These are phyloP conservation scores for Mimachlamys varia DNA, from an alignment of 2,888 invertebrate genomes.

Conservation along the genomic window DNA sequence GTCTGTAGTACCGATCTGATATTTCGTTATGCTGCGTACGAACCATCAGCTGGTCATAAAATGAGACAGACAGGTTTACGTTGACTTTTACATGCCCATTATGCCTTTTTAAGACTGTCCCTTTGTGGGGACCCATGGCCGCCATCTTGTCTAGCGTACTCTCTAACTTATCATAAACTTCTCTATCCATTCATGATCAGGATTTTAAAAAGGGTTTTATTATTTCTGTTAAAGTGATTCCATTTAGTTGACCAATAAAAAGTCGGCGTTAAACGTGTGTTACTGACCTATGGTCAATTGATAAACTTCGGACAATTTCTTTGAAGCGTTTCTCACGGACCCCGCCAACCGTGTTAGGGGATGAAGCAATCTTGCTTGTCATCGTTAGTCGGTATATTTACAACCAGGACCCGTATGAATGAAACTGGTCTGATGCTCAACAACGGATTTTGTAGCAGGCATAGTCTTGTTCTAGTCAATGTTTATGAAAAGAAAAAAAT, in stretches of 20 bases:
- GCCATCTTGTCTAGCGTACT: background rate
- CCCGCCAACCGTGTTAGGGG: background rate
- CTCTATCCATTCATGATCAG: background rate
- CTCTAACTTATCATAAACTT: background rate
- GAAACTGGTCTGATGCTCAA: no score
- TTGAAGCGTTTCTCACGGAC: background rate
- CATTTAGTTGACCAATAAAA: background rate
- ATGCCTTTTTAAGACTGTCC: background rate
- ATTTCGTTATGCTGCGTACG: background rate
- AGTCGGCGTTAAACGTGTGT: background rate
- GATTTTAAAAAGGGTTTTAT: background rate
- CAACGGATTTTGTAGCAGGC: no score
- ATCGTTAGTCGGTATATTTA: background rate
- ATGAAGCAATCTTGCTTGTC: background rate
- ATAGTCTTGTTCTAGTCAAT: no score
- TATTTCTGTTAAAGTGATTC: background rate
- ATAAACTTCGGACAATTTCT: background rate
- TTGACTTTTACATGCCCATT: conserved; percentile 15
- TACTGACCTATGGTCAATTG: conserved; percentile 4
- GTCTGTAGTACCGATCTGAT: background rate
- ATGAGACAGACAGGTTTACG: background rate
- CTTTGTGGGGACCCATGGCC: conserved; percentile 15
- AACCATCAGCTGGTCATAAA: background rate
- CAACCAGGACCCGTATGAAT: background rate
- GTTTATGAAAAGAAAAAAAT: no score